These are phyloP conservation scores for Turdus rufiventris DNA, from an alignment of 2,113 vertebrate species.

Conservation along the genomic window DNA sequence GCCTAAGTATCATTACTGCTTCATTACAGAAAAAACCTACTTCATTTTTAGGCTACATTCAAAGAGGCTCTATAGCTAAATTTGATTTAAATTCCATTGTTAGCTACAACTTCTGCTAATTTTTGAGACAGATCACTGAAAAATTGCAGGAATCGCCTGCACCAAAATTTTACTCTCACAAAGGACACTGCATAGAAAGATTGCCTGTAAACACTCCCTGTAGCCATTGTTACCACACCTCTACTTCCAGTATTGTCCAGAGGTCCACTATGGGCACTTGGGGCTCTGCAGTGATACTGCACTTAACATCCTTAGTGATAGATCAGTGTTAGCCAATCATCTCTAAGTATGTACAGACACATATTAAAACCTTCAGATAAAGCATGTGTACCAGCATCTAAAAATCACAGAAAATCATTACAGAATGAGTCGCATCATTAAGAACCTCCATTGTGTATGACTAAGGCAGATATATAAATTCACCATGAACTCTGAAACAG, in stretches of 20 bases:
- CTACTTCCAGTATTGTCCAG: background rate
- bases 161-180: background rate
- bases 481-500: background rate
- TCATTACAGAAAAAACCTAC: background rate
- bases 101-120: background rate
- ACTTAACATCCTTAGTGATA: background rate
- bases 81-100: background rate
- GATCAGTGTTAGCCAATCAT: background rate
- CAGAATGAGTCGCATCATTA: background rate
- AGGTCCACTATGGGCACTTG: background rate
- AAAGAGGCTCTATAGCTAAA: background rate
- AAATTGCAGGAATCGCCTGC: background rate
- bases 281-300: background rate
- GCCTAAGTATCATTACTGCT: background rate
- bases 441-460: background rate
- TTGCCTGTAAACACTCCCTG: background rate
- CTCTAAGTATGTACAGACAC: background rate
- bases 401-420: background rate
- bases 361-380: background rate
- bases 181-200: background rate
- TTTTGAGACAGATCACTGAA: background rate
- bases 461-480: background rate
- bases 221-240: background rate
- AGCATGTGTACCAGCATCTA: background rate
- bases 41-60: background rate